phyloP scores from a whole-genome alignment of 2,113 vertebrate species.

The Mellivora capensis region DNA sequence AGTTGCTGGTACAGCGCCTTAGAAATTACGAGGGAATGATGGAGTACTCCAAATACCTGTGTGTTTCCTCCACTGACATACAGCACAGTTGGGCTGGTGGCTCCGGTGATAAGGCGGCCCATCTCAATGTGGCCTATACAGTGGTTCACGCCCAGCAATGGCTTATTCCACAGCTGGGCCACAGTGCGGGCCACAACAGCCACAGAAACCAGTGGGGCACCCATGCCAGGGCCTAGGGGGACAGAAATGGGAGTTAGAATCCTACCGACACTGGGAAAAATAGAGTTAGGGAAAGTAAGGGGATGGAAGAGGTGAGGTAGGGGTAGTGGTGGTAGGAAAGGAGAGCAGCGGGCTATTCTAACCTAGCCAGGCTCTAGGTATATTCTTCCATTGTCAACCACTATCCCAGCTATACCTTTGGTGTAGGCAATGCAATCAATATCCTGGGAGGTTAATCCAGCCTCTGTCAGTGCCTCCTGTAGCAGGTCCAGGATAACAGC shows the following conservation, averaged over 20 bases:
- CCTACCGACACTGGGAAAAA: neutral
- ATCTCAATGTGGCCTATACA: slow-evolving; percentile 96
- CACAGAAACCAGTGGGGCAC: slow-evolving; percentile 88
- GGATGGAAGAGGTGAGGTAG: neutral
- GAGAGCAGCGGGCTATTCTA: neutral
- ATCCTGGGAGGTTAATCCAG: slow-evolving; percentile 84
- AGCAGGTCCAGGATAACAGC: slow-evolving; percentile 87
- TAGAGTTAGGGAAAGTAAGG: neutral
- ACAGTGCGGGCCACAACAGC: slow-evolving; percentile 92
- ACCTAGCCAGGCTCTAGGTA: neutral
- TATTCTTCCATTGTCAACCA: neutral
- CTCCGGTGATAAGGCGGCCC: slow-evolving; percentile 91
- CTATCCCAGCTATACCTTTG: slow-evolving; percentile 82
- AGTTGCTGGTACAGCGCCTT: neutral
- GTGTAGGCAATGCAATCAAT: slow-evolving; percentile 93
- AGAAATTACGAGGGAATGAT: neutral
- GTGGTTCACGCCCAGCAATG: slow-evolving; percentile 92
- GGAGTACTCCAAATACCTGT: slow-evolving; percentile 83
- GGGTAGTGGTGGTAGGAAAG: neutral
- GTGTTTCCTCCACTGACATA: slow-evolving; percentile 96
- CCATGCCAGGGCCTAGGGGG: slow-evolving; percentile 92
- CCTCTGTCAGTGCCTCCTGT: slow-evolving; percentile 87
- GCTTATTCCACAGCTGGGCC: slow-evolving; percentile 91
- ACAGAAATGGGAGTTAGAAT: slow-evolving; percentile 9
- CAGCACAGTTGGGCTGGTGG: slow-evolving; percentile 90